A percentile compares a stretch with the other conserved stretches of the same genome.
Conservation (phyloP, 35 echinoderm and acorn worm genomes). For the Patiria miniata region DNA sequence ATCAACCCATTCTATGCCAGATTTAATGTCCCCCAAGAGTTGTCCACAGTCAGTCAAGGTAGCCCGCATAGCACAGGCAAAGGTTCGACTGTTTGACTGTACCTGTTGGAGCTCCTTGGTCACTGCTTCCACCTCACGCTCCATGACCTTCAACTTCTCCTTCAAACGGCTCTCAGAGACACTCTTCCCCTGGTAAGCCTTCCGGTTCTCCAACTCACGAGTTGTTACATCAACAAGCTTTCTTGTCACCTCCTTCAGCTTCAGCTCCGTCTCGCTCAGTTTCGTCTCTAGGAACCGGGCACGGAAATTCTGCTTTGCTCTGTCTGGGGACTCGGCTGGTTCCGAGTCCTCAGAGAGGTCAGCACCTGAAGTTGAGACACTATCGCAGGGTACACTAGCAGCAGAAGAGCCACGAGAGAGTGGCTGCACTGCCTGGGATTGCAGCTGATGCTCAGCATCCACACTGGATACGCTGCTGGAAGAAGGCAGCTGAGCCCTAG, state of each 20-base stretch:
- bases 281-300: constrained; percentile 69
- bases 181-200: constrained; percentile 87
- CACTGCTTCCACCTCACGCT: constrained; percentile 69
- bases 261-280: constrained; percentile 70
- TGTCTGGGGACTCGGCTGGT: constrained; percentile 3
- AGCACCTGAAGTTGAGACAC: constrained; percentile 36
- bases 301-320: constrained; percentile 2
- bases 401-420: constrained; percentile 19
- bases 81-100: constrained; percentile 61
- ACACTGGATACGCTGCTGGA: constrained; percentile 30
- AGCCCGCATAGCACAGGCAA: constrained; percentile 40
- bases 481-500: constrained; percentile 39
- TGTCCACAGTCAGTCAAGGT: constrained; percentile 54
- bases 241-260: constrained; percentile 84
- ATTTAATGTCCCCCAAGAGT: constrained; percentile 35
- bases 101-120: constrained; percentile 72
- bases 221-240: constrained; percentile 94
- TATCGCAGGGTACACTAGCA: constrained; percentile 31
- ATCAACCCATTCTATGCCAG: constrained; percentile 30
- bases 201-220: constrained; percentile 83
- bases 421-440: constrained; percentile 22
- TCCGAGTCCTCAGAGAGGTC: constrained; percentile 36
- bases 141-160: constrained; percentile 64
- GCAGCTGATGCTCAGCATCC: constrained; percentile 36
- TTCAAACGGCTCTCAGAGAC: constrained; percentile 71